Conservation (phyloP, 2,113 vertebrate species). For the Pluvialis apricaria region DNA sequence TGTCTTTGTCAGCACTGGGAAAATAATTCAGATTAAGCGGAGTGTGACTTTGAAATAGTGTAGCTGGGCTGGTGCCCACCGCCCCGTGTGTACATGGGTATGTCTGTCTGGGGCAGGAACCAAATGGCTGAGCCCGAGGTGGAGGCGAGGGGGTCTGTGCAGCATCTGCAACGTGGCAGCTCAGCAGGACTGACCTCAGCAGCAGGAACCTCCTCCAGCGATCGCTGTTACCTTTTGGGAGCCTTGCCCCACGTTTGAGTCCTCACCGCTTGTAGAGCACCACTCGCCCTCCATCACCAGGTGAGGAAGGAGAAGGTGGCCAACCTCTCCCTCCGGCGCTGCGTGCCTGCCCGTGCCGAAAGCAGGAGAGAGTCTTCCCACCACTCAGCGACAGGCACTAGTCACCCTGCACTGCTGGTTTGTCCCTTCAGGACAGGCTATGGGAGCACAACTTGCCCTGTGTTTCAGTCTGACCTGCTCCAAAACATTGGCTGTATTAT, state of each 20-base stretch:
- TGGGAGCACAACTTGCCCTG: rapidly evolving
- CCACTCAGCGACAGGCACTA: not conserved
- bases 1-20: not conserved
- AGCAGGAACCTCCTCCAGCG: not conserved
- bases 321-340: rapidly evolving
- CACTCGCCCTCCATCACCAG: not conserved
- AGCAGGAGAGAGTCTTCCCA: not conserved
- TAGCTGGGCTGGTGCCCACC: not conserved
- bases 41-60: not conserved
- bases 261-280: not conserved
- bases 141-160: rapidly evolving
- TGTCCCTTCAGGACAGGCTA: not conserved
- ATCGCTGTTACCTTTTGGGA: not conserved
- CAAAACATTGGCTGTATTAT: not conserved
- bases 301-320: not conserved
- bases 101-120: rapidly evolving
- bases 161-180: rapidly evolving
- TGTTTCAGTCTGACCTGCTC: not conserved
- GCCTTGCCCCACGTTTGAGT: not conserved
- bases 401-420: not conserved
- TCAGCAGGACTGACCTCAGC: not conserved
- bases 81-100: not conserved
- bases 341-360: rapidly evolving
- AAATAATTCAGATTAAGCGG: not conserved
- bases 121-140: rapidly evolving